phyloP scores from a whole-genome alignment of 2,888 invertebrate genomes.

The Fragum sueziense region DNA sequence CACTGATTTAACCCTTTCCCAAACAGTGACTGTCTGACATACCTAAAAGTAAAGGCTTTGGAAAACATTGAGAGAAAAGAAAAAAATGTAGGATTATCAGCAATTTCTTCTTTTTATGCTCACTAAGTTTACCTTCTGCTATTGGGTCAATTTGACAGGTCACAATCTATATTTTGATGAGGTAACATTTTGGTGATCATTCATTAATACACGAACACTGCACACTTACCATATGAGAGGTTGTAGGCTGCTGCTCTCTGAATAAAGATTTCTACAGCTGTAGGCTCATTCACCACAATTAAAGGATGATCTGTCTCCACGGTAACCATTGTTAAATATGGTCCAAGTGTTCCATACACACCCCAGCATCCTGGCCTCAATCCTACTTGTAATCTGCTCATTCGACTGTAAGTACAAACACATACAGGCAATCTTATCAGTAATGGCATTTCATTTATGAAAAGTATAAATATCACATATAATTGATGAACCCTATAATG shows the following conservation, averaged over 20 bases:
- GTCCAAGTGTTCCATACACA: slow-evolving; percentile 46
- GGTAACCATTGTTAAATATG: slow-evolving; percentile 41
- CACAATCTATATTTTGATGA: too few relatives aligned
- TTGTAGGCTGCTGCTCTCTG: slow-evolving; percentile 35
- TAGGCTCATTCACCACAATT: slow-evolving; percentile 31
- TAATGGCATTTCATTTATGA: too few relatives aligned
- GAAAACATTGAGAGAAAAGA: too few relatives aligned
- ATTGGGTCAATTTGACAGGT: too few relatives aligned
- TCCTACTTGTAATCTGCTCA: slow-evolving; percentile 28
- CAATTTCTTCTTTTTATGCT: neutral
- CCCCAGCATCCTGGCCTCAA: slow-evolving; percentile 24
- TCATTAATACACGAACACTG: too few relatives aligned
- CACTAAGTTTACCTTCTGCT: too few relatives aligned
- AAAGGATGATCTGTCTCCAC: slow-evolving; percentile 35
- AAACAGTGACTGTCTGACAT: neutral
- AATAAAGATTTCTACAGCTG: slow-evolving; percentile 38
- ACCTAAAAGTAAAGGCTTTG: too few relatives aligned
- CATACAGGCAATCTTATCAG: too few relatives aligned
- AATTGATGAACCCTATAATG: too few relatives aligned
- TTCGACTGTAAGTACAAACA: neutral
- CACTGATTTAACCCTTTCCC: neutral
- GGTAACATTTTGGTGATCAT: too few relatives aligned
- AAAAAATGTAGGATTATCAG: neutral
- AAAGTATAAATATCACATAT: too few relatives aligned
- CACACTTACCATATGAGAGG: slow-evolving; percentile 46